Base-by-base conservation (phyloP, 1,140 invertebrate genomes). In the Colletes latitarsis region DNA sequence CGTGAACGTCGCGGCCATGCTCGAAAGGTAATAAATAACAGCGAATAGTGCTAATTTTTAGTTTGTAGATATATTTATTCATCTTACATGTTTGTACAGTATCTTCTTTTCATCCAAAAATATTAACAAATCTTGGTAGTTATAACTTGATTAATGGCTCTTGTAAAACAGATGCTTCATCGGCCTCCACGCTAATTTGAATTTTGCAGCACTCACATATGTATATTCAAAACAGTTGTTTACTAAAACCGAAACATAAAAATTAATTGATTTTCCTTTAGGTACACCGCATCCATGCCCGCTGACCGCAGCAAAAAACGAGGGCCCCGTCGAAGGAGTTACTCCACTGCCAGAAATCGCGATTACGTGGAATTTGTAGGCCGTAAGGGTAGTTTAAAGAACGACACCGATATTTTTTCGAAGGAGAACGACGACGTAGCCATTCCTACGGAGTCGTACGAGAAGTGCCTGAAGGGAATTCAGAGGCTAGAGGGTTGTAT, bases 401-500 rank as follows among this genome's bases (percentile, higher is more conserved):
- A 83, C 21, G 86, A 87, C 46, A 80, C 57, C 15, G 82, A 86
- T n/a, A 55, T 84, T 21, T 72, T 77, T 43, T 21, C 62, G n/a
- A n/a, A 74, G n/a, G 78, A 82, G 12, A 71, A 81, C 60, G 73
- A 80, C 4, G 78, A 86, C 8, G 63, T 83, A 4, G 21, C 72
- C 15, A 52, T 86, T 30, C 53, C 82, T 0, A 82, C 74, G 9
- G 87, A 88, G 46, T 87, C 90, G n/a, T 91, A 90, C 73, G 82
- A 87, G 6, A 88, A 87, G 57, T 90, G 88, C 69, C 52, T 91
- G 63, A 85, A 82, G 53, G 86, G 89, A 41, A 91, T 91, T 19
- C 84, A 88, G 64, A 87, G 89, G 67, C 70, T 91, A 70, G 90
- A 91, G 67, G 77, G 87, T 41, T 91, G 90, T 68, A 88, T 91